phyloP scores from a whole-genome alignment of 2,888 invertebrate genomes.

The Eupithecia pulchellata region DNA sequence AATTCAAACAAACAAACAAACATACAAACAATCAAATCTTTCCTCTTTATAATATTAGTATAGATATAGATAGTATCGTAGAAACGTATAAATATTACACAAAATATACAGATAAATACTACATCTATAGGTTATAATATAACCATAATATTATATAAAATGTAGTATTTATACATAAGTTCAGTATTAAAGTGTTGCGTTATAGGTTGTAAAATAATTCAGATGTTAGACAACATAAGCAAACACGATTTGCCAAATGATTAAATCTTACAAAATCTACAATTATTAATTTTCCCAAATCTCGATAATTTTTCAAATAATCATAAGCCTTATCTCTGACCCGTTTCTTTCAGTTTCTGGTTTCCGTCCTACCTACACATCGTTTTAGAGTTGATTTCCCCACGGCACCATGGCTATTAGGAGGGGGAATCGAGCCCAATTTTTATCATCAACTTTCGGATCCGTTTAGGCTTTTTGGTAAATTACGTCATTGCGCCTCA shows the following conservation, averaged over 20 bases:
- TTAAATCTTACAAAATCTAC: background rate
- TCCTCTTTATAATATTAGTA: too few species aligned
- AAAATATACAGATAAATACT: too few species aligned
- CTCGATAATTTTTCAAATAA: slow-evolving; percentile 1
- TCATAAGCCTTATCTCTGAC: slow-evolving; percentile 17
- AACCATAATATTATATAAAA: background rate
- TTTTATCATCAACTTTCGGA: slow-evolving; percentile 74
- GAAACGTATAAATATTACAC: too few species aligned
- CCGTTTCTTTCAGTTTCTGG: slow-evolving; percentile 19
- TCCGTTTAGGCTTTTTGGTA: slow-evolving; percentile 63
- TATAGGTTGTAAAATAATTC: background rate
- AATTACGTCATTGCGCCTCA: slow-evolving; percentile 54
- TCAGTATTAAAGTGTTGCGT: background rate
- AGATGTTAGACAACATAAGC: background rate
- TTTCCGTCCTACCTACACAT: slow-evolving; percentile 47
- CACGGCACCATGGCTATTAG: slow-evolving; percentile 65
- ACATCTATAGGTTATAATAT: too few species aligned
- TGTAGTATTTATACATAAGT: background rate
- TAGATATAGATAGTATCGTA: too few species aligned
- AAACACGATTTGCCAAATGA: background rate
- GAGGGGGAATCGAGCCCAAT: slow-evolving; percentile 72
- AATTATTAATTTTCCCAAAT: slow-evolving; percentile 8
- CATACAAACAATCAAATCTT: too few species aligned
- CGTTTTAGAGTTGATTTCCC: slow-evolving; percentile 74
- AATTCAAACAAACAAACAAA: too few species aligned